Evolutionary conservation across 2,888 invertebrate species (phyloP).

Genomic region (Chymomyza procnemis): DNA sequence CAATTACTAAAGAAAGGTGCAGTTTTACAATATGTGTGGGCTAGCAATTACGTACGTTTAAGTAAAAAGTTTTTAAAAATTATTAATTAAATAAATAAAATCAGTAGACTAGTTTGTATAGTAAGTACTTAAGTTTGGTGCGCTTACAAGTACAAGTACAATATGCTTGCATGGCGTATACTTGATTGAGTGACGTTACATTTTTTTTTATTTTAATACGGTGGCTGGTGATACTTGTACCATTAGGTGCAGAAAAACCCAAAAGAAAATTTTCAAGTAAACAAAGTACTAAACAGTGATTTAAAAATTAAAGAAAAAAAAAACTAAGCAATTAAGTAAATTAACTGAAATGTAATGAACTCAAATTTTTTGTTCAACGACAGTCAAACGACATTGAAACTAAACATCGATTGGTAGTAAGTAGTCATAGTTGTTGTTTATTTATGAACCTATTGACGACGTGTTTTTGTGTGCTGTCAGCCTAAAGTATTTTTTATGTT

Average conservation of each 20-base stretch:
- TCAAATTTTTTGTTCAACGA: conserved; percentile 1
- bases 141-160: conserved; percentile 17
- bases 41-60: background rate
- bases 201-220: conserved; percentile 41
- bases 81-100: conserved; percentile 2
- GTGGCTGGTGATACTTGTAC: conserved; percentile 42
- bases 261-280: conserved; percentile 16
- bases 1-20: conserved; percentile 66
- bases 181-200: conserved; percentile 53
- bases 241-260: conserved; percentile 51
- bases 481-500: background rate
- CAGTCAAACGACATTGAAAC: conserved; percentile 61
- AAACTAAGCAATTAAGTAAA: background rate
- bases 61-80: conserved; percentile 7
- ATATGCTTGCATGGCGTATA: conserved; percentile 23
- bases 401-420: conserved; percentile 63
- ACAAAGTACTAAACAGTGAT: conserved; percentile 28
- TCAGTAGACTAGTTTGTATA: conserved; percentile 26
- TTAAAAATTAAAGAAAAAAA: conserved; percentile 11
- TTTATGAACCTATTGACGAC: background rate
- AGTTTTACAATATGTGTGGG: conserved; percentile 47
- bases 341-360: too few relatives aligned
- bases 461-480: conserved; percentile 1
- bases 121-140: conserved; percentile 33
- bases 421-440: background rate